phyloP scores from a whole-genome alignment of 2,888 invertebrate species.

The Thalpophila matura region DNA sequence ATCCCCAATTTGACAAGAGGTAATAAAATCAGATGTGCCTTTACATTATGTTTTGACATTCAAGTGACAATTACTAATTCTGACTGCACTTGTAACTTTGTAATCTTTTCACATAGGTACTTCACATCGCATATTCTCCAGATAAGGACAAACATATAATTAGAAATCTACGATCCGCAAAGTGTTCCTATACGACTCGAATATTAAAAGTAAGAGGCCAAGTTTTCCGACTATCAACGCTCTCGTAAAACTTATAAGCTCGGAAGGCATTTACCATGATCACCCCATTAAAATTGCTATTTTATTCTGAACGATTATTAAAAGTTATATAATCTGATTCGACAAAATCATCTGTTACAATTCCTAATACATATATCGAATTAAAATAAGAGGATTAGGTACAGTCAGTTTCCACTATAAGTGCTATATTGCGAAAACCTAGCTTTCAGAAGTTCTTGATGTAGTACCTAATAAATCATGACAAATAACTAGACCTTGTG shows the following conservation, averaged over 20 bases:
- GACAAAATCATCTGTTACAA: slow-evolving; percentile 10
- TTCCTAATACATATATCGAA: not conserved
- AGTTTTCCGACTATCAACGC: slow-evolving; percentile 33
- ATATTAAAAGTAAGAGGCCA: slow-evolving; percentile 34
- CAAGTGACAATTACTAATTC: too few relatives aligned
- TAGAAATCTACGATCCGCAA: slow-evolving; percentile 17
- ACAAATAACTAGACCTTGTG: not conserved
- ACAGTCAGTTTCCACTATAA: not conserved
- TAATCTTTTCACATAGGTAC: too few relatives aligned
- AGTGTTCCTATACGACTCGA: slow-evolving; percentile 15
- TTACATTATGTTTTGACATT: too few relatives aligned
- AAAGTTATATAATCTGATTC: slow-evolving; percentile 25
- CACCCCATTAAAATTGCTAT: slow-evolving; percentile 42
- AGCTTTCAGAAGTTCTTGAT: too few relatives aligned
- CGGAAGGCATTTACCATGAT: slow-evolving; percentile 37
- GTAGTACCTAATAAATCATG: too few relatives aligned
- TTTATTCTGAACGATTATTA: slow-evolving; percentile 28
- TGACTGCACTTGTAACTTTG: too few relatives aligned
- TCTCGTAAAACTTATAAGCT: slow-evolving; percentile 42
- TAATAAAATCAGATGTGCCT: too few relatives aligned
- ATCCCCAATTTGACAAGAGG: too few relatives aligned
- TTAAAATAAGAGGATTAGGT: not conserved
- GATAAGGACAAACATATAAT: slow-evolving; percentile 6
- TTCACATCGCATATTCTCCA: not conserved
- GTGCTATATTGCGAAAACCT: too few relatives aligned